These are phyloP conservation scores for Menidia menidia DNA, from an alignment of 2,797 vertebrate species.

Conservation along the genomic window DNA sequence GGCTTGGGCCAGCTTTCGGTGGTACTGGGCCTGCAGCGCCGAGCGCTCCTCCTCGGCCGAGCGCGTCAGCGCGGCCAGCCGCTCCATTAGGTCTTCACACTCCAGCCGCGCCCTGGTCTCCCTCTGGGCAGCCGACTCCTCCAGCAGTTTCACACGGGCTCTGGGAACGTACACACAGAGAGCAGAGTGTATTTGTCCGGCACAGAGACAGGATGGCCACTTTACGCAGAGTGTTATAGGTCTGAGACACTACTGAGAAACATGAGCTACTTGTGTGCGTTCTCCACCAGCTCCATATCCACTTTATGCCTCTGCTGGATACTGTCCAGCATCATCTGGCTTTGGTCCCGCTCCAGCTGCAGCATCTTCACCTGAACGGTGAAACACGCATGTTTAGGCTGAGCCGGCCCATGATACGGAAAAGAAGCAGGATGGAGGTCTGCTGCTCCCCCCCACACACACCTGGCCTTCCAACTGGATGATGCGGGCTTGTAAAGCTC, in stretches of 20 bases:
- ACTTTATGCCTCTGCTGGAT: constrained; percentile 86
- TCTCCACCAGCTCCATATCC: constrained; percentile 88
- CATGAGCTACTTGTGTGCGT: constrained; percentile 82
- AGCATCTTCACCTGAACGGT: constrained; percentile 83
- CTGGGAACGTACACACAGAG: constrained; percentile 55
- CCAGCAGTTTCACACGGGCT: constrained; percentile 83
- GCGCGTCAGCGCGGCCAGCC: constrained; percentile 69
- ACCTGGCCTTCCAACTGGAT: constrained; percentile 90
- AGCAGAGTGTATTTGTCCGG: not conserved
- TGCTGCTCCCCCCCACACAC: not conserved
- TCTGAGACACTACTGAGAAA: not conserved
- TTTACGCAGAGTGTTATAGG: not conserved
- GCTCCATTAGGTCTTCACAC: constrained; percentile 83
- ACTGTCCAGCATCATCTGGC: constrained; percentile 83
- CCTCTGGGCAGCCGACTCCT: constrained; percentile 83
- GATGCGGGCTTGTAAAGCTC: constrained; percentile 77
- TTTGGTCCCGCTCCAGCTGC: constrained; percentile 87
- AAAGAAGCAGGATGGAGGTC: no score
- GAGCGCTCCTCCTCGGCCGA: constrained; percentile 80
- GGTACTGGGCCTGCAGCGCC: constrained; percentile 85
- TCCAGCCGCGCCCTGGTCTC: constrained; percentile 81
- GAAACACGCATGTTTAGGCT: constrained; percentile 15
- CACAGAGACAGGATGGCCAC: no score
- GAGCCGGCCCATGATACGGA: not conserved
- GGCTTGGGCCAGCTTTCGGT: constrained; percentile 80